These are phyloP conservation scores for Nephrotoma flavescens DNA, from an alignment of 2,888 invertebrate genomes.

Conservation along the genomic window DNA sequence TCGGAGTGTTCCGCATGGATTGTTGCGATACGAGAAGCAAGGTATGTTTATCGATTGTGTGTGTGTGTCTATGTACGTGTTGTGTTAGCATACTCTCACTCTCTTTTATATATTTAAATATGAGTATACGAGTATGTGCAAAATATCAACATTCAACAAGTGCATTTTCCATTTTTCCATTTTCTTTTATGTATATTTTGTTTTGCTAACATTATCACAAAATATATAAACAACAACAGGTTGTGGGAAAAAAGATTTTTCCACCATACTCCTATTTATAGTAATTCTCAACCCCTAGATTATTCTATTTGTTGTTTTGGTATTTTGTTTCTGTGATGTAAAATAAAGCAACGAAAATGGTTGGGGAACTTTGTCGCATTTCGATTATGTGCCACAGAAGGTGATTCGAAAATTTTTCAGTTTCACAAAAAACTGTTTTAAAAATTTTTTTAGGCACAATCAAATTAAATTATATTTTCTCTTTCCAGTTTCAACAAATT, in stretches of 20 bases:
- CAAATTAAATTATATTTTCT: not conserved
- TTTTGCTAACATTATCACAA: not conserved
- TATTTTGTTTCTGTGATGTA: not conserved
- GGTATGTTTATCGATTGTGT: conserved; percentile 37
- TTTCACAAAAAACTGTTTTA: too few species aligned
- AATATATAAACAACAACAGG: not conserved
- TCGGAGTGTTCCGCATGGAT: conserved; percentile 83
- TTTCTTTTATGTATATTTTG: not conserved
- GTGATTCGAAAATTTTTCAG: too few species aligned
- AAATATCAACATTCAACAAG: not conserved
- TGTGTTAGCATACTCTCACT: not conserved
- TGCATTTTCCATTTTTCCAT: not conserved
- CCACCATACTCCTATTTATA: not conserved
- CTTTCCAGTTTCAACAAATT: conserved; percentile 74
- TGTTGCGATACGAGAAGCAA: conserved; percentile 73
- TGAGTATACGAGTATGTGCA: not conserved
- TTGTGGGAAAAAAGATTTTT: not conserved
- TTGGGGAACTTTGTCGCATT: not conserved
- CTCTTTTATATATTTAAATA: not conserved
- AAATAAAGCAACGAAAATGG: not conserved
- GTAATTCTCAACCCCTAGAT: not conserved
- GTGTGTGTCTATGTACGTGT: not conserved
- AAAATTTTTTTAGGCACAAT: too few species aligned
- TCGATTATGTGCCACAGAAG: too few species aligned
- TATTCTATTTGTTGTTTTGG: not conserved